These are phyloP conservation scores for Siniperca scherzeri DNA, from an alignment of 2,797 vertebrate species.

Conservation along the genomic window DNA sequence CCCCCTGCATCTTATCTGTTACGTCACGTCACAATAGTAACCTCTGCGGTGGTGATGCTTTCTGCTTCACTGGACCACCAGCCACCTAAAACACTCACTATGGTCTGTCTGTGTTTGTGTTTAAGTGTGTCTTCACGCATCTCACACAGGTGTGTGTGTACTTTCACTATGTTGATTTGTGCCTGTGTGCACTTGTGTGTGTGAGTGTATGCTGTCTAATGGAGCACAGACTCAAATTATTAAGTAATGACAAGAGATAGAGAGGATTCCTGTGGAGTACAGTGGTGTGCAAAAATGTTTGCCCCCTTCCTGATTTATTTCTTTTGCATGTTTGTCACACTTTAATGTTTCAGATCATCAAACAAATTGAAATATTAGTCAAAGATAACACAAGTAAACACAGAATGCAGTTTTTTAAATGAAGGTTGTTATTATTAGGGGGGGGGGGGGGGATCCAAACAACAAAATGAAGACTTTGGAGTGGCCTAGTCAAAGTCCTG, in stretches of 20 bases:
- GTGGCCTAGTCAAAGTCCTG: no score
- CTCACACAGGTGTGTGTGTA: neutral
- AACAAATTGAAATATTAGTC: no score
- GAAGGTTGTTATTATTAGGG: no score
- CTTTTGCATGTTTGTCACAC: no score
- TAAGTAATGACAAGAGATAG: slow-evolving; percentile 9
- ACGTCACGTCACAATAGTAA: slow-evolving; percentile 66
- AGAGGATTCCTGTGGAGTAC: slow-evolving; percentile 2
- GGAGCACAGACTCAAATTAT: slow-evolving; percentile 21
- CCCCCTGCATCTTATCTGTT: slow-evolving; percentile 28
- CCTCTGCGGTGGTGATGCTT: slow-evolving; percentile 42
- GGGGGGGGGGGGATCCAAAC: no score
- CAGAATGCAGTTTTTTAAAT: no score
- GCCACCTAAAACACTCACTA: slow-evolving; percentile 24
- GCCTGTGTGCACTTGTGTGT: neutral
- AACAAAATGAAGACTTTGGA: no score
- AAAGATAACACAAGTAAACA: no score
- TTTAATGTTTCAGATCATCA: no score
- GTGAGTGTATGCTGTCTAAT: neutral
- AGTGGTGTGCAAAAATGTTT: no score
- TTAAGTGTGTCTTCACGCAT: neutral
- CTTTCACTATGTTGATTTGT: neutral
- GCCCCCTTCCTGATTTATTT: no score
- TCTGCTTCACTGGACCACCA: slow-evolving; percentile 56
- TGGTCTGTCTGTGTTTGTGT: slow-evolving; percentile 10